Percentiles rank a stretch among this genome's conserved stretches.
Conservation (phyloP, 1,140 invertebrate species). For the Brachionus calyciflorus region DNA sequence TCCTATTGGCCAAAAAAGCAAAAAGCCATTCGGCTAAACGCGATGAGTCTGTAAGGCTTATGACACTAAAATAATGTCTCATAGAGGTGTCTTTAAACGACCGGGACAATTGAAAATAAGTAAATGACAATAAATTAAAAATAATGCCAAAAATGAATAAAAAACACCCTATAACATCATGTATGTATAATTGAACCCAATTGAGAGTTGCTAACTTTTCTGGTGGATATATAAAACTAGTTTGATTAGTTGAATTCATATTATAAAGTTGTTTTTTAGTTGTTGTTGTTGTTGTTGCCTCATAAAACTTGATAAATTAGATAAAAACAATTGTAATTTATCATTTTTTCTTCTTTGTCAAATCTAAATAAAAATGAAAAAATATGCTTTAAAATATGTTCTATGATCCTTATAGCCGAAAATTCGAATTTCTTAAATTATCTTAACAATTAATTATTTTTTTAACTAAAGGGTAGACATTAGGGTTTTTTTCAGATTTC, state of each 20-base stretch:
- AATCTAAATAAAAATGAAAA: no score
- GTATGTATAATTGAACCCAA: conserved; percentile 11
- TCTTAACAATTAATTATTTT: no score
- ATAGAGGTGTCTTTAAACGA: conserved; percentile 41
- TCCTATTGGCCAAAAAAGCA: conserved; percentile 26
- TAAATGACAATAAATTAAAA: conserved; percentile 36
- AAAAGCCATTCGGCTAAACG: conserved; percentile 32
- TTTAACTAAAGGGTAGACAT: no score
- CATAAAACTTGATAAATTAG: no score
- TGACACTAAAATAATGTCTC: conserved; percentile 40
- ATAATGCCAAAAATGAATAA: conserved; percentile 13
- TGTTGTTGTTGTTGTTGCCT: no score
- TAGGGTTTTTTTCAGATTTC: no score
- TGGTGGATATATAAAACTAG: background rate
- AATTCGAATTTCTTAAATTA: no score
- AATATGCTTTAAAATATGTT: no score
- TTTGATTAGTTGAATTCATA: conserved; percentile 30
- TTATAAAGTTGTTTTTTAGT: background rate
- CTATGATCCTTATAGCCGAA: no score
- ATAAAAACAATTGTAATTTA: no score
- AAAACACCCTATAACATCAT: conserved; percentile 3
- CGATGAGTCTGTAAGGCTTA: conserved; percentile 27
- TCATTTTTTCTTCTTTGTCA: no score
- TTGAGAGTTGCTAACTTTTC: background rate
- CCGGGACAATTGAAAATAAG: conserved; percentile 31